Evolutionary conservation across 2,888 invertebrate species (phyloP).

Genomic region (Patella depressa): DNA sequence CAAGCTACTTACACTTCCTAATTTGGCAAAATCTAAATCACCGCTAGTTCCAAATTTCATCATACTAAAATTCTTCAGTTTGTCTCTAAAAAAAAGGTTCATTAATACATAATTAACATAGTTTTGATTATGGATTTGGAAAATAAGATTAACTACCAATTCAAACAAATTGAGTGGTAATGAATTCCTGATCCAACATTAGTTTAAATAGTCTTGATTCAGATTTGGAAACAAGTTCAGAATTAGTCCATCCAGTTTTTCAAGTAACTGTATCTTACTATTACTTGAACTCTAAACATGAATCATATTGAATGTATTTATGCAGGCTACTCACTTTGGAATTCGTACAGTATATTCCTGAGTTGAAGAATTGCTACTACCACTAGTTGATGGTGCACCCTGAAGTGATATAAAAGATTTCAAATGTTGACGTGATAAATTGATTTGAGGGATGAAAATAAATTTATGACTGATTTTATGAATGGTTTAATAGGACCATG

Average conservation of each 20-base stretch:
- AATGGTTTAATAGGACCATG: too few relatives aligned
- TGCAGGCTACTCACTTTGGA: constrained; percentile 41
- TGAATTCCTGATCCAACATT: too few relatives aligned
- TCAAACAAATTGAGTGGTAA: background rate
- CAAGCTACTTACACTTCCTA: constrained; percentile 26
- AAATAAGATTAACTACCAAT: background rate
- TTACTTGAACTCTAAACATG: too few relatives aligned
- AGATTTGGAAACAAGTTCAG: too few relatives aligned
- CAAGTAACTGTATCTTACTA: too few relatives aligned
- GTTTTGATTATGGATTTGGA: background rate
- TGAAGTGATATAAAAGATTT: too few relatives aligned
- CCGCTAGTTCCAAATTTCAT: constrained; percentile 59
- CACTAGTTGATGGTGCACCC: background rate
- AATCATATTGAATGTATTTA: too few relatives aligned
- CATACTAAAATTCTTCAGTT: constrained; percentile 55
- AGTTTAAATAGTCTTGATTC: too few relatives aligned
- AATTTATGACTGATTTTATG: too few relatives aligned
- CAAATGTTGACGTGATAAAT: too few relatives aligned
- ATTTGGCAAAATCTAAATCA: constrained; percentile 60
- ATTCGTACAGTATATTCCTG: constrained; percentile 53
- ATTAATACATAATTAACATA: background rate
- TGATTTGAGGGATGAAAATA: too few relatives aligned
- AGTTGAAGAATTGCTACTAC: constrained; percentile 22
- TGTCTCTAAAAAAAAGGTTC: constrained; percentile 39
- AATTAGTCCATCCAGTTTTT: too few relatives aligned